phyloP scores from a whole-genome alignment of 92 coral and sea anemone genomes.

The Porites rus region DNA sequence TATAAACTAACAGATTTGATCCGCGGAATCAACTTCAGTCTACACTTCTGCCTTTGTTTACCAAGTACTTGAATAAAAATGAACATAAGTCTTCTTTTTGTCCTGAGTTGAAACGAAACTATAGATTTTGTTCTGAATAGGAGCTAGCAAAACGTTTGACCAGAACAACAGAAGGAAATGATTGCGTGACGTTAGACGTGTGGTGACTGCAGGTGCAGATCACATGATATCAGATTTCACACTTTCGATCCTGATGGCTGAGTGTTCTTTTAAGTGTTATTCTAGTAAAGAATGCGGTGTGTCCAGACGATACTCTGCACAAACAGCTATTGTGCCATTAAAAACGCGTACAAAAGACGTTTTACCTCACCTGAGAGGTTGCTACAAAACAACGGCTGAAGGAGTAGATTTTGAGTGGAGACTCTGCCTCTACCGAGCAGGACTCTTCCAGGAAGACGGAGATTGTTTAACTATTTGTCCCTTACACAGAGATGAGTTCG shows the following conservation, averaged over 20 bases:
- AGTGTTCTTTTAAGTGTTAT: too few relatives aligned
- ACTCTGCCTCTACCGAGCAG: neutral
- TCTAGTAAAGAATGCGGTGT: slow-evolving; percentile 16
- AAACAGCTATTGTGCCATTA: slow-evolving; percentile 10
- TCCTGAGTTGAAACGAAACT: too few relatives aligned
- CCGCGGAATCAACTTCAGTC: too few relatives aligned
- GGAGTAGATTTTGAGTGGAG: neutral
- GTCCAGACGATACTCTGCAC: neutral
- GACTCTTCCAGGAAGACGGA: neutral
- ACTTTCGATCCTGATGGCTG: too few relatives aligned
- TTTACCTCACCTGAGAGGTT: neutral
- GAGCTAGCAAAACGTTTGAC: neutral
- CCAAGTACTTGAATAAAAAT: too few relatives aligned
- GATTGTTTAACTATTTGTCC: slow-evolving; percentile 20
- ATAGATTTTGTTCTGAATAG: too few relatives aligned
- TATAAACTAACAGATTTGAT: too few relatives aligned
- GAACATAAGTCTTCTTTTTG: too few relatives aligned
- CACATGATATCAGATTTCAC: slow-evolving; percentile 5
- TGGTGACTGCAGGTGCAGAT: neutral
- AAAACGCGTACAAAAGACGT: slow-evolving; percentile 5
- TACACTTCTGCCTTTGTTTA: too few relatives aligned
- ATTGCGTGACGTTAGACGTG: slow-evolving; percentile 13
- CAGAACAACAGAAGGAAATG: neutral
- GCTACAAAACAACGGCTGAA: too few relatives aligned
- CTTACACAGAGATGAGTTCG: neutral